phyloP scores from a whole-genome alignment of 2,113 vertebrate species.

The Aldabrachelys gigantea region DNA sequence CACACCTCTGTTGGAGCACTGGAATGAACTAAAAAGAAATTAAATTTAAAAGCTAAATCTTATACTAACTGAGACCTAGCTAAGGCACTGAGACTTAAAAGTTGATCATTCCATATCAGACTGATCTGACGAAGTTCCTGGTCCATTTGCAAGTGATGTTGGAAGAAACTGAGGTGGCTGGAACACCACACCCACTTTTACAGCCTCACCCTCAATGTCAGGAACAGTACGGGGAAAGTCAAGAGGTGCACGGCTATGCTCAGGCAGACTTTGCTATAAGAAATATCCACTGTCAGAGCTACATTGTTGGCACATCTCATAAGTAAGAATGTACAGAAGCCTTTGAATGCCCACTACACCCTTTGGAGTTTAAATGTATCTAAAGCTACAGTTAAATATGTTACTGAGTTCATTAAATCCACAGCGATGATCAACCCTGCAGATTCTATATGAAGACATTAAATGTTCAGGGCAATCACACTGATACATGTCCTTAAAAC shows the following conservation, averaged over 20 bases:
- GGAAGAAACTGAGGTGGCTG: not conserved
- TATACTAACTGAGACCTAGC: not conserved
- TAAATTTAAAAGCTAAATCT: not conserved
- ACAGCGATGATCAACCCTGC: no score
- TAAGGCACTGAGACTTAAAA: not conserved
- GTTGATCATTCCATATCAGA: not conserved
- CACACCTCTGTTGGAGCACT: not conserved
- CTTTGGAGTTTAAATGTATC: no score
- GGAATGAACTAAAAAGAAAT: not conserved
- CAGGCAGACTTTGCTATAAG: not conserved
- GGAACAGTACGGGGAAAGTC: not conserved
- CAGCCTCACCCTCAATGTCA: not conserved
- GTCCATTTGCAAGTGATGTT: fast-evolving
- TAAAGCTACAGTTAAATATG: no score
- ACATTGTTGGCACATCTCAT: not conserved
- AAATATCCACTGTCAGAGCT: not conserved
- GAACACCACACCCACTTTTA: not conserved
- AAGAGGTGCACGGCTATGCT: not conserved
- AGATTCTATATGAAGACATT: no score
- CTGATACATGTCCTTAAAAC: no score
- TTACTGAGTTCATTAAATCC: no score
- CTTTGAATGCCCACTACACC: not conserved
- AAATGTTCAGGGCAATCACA: no score
- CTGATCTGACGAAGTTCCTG: not conserved
- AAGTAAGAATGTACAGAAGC: not conserved